Evolutionary conservation across 2,797 vertebrate species (phyloP), one percentile per base, ranked within the genome.

Genomic region (Tachyglossus aculeatus): DNA sequence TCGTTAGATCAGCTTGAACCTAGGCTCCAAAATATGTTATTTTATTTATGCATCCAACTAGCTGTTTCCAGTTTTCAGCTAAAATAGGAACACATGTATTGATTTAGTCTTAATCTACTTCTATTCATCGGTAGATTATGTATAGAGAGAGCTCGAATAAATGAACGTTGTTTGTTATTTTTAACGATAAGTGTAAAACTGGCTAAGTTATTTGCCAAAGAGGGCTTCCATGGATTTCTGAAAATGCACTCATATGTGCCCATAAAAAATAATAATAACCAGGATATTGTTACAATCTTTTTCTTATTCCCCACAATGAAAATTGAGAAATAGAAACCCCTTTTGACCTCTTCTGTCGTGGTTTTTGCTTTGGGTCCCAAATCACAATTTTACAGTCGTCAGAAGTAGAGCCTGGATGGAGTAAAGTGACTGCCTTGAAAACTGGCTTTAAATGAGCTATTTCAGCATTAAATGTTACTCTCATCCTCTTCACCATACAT

Each of bases 271-370:
- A 27, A n/a, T 9, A 18, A 56, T 72, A 65, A 74, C 71, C 58
- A 71, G 55, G 57, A 67, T 66, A 18, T 50, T 44, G 53, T 10
- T 62, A 18, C 16, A 62, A 24, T 33, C 25, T 7, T 21, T 75
- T 59, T 81, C 9, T 68, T 85, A 73, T 72, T 32, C 33, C 43
- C 80, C 66, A 68, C 74, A 78, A 72, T 71, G 74, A 67, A 41
- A n/a, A n/a, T n/a, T n/a, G n/a, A 5, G 54, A 68, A 78, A 74
- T 14, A 75, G 19, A 86, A 90, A 54, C 41, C 60, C 76, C 58
- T 34, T 38, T 69, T 83, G 58, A 88, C 61, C 55, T 80, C 38
- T 70, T 51, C 25, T 39, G 56, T 29, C 18, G 34, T 48, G 31
- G 37, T 64, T 63, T 32, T 27, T 55, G 59, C 68, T 37, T 33